Base-by-base conservation (phyloP, 2,113 vertebrate genomes). In the Dasypus novemcinctus region DNA sequence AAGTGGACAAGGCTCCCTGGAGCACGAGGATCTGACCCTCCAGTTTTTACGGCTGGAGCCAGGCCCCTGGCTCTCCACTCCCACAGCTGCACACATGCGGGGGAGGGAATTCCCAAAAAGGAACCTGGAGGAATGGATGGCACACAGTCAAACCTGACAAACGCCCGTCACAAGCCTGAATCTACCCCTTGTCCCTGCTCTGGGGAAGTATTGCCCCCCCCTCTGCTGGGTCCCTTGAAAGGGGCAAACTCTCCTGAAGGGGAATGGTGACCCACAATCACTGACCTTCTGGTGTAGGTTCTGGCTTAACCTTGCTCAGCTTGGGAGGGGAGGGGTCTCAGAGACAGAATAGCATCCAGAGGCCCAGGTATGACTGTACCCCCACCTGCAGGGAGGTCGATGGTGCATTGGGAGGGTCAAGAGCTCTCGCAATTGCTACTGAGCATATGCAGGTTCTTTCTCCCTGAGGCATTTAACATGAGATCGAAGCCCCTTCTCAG, bases 261-360 rank as follows among this genome's bases (percentile, higher is more conserved):
- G 36, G 59, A 43, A 12, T 7, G 14, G 52, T 64, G 59, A 75
- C 12, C 21, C 75, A 31, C n/a, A 14, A 8, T 43, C 36, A 46
- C 59, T 41, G 20, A 75, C 14, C 17, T 68, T 14, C 72, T 33
- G 38, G 3, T 69, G 5, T 10, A 36, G 63, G 31, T 20, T 25
- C 68, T 59, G n/a, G 52, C 9, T 46, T 63, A 52, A 72, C 23
- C 20, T 72, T 43, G 36, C 23, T 57, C 13, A 2, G 14, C 9
- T n/a, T 4, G 0, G 5, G 6, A 27, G 11, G 3, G 61, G 14
- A n/a, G 10, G 46, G 14, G 5, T 4, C 61, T 68, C 31, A 20
- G 71, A 5, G 59, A 66, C 13, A 38, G 7, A 63, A 20, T 14
- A 25, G 90, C 17, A 25, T 52, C 18, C 69, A 54, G 33, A 41